phyloP scores from a whole-genome alignment of 1,140 invertebrate species.

The Macrosteles quadrilineatus region DNA sequence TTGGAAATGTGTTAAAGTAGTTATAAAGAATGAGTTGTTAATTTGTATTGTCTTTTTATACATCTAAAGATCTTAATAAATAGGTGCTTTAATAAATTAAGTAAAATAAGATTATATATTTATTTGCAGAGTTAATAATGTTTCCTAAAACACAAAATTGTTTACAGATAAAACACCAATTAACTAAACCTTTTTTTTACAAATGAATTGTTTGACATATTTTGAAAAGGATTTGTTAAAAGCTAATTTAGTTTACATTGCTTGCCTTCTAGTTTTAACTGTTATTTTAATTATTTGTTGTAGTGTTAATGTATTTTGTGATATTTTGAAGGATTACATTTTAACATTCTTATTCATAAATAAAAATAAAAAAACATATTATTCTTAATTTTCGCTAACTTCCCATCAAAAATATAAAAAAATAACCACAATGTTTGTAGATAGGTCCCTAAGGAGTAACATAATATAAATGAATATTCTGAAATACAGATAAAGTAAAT shows the following conservation, averaged over 20 bases:
- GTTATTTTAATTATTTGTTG: background rate
- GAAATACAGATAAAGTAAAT: constrained; percentile 7
- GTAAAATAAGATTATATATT: constrained; percentile 2
- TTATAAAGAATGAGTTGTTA: background rate
- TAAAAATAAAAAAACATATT: too few species aligned
- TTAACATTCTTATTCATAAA: too few species aligned
- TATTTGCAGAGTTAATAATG: background rate
- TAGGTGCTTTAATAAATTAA: constrained; percentile 17
- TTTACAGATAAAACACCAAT: constrained; percentile 22
- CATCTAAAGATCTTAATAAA: constrained; percentile 5
- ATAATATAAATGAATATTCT: constrained; percentile 17
- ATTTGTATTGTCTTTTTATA: too few species aligned
- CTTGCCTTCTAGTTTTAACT: background rate
- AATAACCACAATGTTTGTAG: background rate
- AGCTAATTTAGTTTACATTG: constrained; percentile 19
- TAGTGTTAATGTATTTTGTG: too few species aligned
- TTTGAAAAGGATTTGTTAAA: constrained; percentile 16
- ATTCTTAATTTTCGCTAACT: too few species aligned
- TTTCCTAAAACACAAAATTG: background rate
- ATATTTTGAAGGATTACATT: too few species aligned
- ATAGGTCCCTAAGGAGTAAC: background rate
- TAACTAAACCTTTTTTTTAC: background rate
- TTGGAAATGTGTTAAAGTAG: background rate
- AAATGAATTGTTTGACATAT: background rate
- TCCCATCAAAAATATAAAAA: too few species aligned